A percentile compares a stretch with the other conserved stretches of the same genome.
Evolutionary conservation across 2,888 invertebrate species (phyloP).

Genomic region (Caenorhabditis sulstoni): DNA sequence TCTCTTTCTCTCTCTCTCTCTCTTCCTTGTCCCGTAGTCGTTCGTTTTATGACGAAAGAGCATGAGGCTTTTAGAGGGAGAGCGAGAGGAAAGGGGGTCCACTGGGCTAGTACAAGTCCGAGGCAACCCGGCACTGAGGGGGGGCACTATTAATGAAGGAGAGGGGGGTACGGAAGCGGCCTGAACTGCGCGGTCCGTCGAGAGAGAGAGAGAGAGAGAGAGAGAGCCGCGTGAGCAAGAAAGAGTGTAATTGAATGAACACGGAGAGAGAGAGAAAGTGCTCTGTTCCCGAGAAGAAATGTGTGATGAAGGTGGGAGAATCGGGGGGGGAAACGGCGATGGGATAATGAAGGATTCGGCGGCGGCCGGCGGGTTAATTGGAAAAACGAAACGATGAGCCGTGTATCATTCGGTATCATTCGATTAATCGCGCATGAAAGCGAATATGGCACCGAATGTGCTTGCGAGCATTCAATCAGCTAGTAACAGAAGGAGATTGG

Average conservation of each 20-base stretch:
- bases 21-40: not conserved
- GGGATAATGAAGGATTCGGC: constrained; percentile 35
- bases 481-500: too few relatives aligned
- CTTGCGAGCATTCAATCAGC: not conserved
- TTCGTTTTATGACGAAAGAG: constrained; percentile 43
- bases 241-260: constrained; percentile 50
- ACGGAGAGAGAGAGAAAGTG: constrained; percentile 6
- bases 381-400: constrained; percentile 23
- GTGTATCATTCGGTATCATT: constrained; percentile 51
- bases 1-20: not conserved
- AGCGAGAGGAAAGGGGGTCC: constrained; percentile 11
- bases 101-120: constrained; percentile 14
- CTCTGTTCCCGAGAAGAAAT: not conserved
- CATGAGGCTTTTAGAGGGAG: not conserved
- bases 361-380: constrained; percentile 47
- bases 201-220: constrained; percentile 1
- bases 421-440: constrained; percentile 28
- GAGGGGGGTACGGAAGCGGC: constrained; percentile 9
- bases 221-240: constrained; percentile 9
- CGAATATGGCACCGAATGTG: constrained; percentile 19
- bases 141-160: constrained; percentile 48
- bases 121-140: constrained; percentile 12
- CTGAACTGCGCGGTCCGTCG: not conserved
- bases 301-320: constrained; percentile 3
- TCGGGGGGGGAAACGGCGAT: too few relatives aligned